phyloP scores from a whole-genome alignment of 1,140 invertebrate genomes.

The Drosophila rufa region DNA sequence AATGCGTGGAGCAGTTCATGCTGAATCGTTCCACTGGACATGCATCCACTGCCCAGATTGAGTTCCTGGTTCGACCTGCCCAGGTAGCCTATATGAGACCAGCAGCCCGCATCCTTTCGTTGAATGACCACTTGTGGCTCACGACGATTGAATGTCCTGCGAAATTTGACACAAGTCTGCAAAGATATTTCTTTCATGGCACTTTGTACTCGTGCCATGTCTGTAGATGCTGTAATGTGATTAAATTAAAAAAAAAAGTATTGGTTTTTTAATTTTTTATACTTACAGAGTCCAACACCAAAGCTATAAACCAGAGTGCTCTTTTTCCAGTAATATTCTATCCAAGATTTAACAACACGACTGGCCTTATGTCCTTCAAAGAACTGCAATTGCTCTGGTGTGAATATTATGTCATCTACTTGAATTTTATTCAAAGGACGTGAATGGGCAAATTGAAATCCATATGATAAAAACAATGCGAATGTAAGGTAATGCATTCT shows the following conservation, averaged over 20 bases:
- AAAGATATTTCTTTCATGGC: constrained; percentile 47
- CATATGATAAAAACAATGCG: neutral
- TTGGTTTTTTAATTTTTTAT: no score
- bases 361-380: constrained; percentile 3
- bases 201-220: neutral
- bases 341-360: constrained; percentile 19
- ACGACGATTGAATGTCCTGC: neutral
- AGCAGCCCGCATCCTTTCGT: constrained; percentile 85
- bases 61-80: constrained; percentile 78
- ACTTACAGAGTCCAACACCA: constrained; percentile 36
- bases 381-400: constrained; percentile 7
- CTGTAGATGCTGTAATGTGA: neutral
- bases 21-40: constrained; percentile 86
- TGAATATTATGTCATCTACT: constrained; percentile 35
- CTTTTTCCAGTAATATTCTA: constrained; percentile 46
- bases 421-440: neutral
- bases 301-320: constrained; percentile 49
- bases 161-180: constrained; percentile 49
- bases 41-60: constrained; percentile 49
- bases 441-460: no score
- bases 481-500: neutral
- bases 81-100: constrained; percentile 86
- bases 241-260: no score
- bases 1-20: constrained; percentile 89
- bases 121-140: constrained; percentile 56